phyloP scores from a whole-genome alignment of 2,113 vertebrate genomes.

The Takifugu flavidus region DNA sequence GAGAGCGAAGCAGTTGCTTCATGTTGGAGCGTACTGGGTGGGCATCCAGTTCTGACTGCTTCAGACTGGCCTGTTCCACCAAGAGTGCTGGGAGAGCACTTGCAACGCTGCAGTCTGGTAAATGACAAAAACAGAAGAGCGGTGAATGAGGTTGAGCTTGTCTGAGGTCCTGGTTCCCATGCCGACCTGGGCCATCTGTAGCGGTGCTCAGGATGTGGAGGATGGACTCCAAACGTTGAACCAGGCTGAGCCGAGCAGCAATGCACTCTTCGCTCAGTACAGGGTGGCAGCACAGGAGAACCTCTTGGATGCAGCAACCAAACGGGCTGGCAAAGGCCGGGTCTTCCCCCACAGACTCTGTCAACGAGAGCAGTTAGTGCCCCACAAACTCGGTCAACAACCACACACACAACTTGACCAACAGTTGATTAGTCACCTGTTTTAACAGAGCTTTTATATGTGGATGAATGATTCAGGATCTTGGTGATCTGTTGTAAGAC shows the following conservation, averaged over 20 bases:
- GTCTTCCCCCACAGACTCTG: constrained; percentile 69
- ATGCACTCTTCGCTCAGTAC: constrained; percentile 83
- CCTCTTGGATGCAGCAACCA: constrained; percentile 82
- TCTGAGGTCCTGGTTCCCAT: background rate
- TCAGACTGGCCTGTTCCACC: constrained; percentile 84
- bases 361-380: background rate
- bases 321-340: constrained; percentile 70
- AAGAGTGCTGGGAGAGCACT: constrained; percentile 74
- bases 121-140: background rate
- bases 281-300: constrained; percentile 82
- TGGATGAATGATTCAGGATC: constrained; percentile 82
- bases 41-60: constrained; percentile 78
- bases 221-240: constrained; percentile 79
- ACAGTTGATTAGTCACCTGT: constrained; percentile 69
- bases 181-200: constrained; percentile 74
- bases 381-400: background rate
- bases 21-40: constrained; percentile 82
- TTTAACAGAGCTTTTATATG: constrained; percentile 74
- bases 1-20: constrained; percentile 80
- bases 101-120: constrained; percentile 70
- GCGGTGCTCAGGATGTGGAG: constrained; percentile 74
- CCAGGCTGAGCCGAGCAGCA: constrained; percentile 69
- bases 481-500: constrained; percentile 90
- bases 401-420: background rate
- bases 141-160: no score